Evolutionary conservation across 2,113 vertebrate genomes (phyloP).

Genomic region (Euleptes europaea): DNA sequence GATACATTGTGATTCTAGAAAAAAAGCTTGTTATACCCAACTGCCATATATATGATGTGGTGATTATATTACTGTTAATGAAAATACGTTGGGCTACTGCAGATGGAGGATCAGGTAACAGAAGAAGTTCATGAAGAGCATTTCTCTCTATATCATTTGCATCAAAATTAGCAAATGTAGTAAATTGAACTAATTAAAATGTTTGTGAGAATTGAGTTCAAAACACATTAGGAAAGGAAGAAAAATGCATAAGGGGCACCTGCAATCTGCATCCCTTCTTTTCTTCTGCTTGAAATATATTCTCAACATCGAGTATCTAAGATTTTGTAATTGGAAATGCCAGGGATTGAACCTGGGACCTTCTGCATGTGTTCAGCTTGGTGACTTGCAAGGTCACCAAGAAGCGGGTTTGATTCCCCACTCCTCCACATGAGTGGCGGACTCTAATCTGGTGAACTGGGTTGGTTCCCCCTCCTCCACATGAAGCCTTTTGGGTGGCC

Average conservation of each 20-base stretch:
- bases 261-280: not conserved
- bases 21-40: not conserved
- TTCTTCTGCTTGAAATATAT: not conserved
- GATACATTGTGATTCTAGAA: not conserved
- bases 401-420: no score
- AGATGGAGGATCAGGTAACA: not conserved
- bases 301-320: no score
- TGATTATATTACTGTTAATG: not conserved
- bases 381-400: no score
- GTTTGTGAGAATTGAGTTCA: not conserved
- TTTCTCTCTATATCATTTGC: not conserved
- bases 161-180: not conserved
- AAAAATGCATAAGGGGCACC: not conserved
- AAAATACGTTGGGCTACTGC: not conserved
- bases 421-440: no score
- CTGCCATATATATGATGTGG: not conserved
- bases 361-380: no score
- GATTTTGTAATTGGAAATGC: no score
- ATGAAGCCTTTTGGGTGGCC: no score
- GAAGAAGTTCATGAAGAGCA: not conserved
- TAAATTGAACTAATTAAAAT: not conserved
- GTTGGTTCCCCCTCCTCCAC: no score
- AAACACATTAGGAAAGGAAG: not conserved
- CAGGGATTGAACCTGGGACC: no score
- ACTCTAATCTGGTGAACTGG: no score